Base-by-base conservation (phyloP, 2,888 invertebrate genomes). In the Merodon equestris region DNA sequence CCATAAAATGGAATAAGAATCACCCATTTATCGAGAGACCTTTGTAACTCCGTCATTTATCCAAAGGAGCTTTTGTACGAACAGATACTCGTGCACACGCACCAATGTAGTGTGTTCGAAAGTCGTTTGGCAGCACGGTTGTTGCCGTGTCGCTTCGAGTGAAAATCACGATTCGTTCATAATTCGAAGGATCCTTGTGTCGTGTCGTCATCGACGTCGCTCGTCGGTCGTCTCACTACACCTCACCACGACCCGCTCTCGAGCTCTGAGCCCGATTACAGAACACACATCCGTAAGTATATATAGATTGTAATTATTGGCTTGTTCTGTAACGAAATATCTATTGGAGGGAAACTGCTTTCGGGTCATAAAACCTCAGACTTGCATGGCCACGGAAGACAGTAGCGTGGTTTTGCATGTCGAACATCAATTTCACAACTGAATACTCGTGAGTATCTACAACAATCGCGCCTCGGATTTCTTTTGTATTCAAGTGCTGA, bases 1-100 rank as follows among this genome's bases (percentile, higher is more conserved):
- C 73, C 73, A 79, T 79, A 79, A 79, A 79, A 74, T 68, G 63
- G 63, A 70, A 79, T 79, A 79, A 68, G 73, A 64, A 73, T 73
- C 73, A 79, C 63, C 68, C 45, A 68, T 50, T 61, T 56, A 36
- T 57, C 72, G 63, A 36, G 45, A 36, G 40, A 61, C 63, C 45
- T 67, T 67, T 74, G 72, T 72, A 38, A 45, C 40, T 13, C 58
- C 45, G 9, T 36, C 17, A 27, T 44, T 15, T 38, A 27, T 56
- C 27, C 47, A 15, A 57, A 38, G 14, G 53, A 57, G 58, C 40
- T 75, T 64, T 64, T 4, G 27, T 27, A 27, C 27, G 27, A 27
- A 27, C 27, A 27, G 27, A 27, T 27, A 7, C 27, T 27, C 7
- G n/a, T n/a, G n/a, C n/a, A 27, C 7, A 27, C 27, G 27, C 27